A percentile compares a stretch with the other conserved stretches of the same genome.
Conservation (phyloP, 2,888 invertebrate species). For the Ptilodon capucinus region DNA sequence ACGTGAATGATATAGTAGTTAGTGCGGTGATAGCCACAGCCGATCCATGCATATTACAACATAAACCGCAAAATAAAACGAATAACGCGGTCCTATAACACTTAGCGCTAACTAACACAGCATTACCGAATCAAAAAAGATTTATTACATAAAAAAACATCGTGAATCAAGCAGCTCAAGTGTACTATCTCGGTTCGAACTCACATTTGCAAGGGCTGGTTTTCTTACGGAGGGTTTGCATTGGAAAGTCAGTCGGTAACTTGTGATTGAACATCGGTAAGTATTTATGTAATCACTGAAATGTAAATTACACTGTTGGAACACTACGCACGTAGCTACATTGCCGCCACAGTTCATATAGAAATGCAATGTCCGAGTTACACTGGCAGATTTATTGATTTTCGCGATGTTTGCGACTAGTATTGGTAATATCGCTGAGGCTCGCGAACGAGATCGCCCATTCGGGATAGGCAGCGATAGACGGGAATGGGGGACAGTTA, state of each 20-base stretch:
- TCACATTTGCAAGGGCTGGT: constrained; percentile 97
- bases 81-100: constrained; percentile 58
- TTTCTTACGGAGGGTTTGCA: constrained; percentile 97
- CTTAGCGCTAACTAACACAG: constrained; percentile 70
- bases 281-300: constrained; percentile 67
- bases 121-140: constrained; percentile 49
- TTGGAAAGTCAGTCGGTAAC: constrained; percentile 84
- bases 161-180: constrained; percentile 41
- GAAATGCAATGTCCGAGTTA: constrained; percentile 55
- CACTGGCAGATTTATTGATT: constrained; percentile 70
- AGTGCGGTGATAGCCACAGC: constrained; percentile 55
- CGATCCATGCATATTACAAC: constrained; percentile 70
- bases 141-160: constrained; percentile 42
- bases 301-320: constrained; percentile 67
- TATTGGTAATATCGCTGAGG: constrained; percentile 25
- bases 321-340: constrained; percentile 52
- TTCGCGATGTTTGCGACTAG: constrained; percentile 51
- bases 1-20: constrained; percentile 41
- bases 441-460: constrained; percentile 33
- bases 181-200: constrained; percentile 72
- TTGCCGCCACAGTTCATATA: constrained; percentile 40
- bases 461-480: constrained; percentile 16
- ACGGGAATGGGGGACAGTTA: constrained; percentile 24
- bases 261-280: constrained; percentile 82
- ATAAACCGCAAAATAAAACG: constrained; percentile 72